These are phyloP conservation scores for Dasyurus viverrinus DNA, from an alignment of 2,113 vertebrate species.

Conservation along the genomic window DNA sequence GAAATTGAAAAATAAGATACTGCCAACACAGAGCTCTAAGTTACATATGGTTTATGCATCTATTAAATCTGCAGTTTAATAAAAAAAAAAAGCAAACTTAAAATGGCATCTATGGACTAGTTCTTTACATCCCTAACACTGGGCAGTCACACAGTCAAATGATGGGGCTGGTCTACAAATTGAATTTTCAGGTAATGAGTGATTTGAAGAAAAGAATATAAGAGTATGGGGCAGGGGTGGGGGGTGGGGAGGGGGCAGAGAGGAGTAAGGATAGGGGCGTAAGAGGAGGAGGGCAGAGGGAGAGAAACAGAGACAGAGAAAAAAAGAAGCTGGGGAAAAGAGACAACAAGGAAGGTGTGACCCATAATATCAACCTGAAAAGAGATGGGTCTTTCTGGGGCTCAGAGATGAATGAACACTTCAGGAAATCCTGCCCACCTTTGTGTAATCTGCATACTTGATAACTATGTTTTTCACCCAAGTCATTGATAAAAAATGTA, in stretches of 20 bases:
- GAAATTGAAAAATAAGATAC: constrained; percentile 82
- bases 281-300: not conserved
- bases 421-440: not conserved
- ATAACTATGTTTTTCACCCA: not conserved
- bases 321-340: not conserved
- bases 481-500: not conserved
- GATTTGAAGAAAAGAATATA: not conserved
- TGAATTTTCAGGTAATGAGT: constrained; percentile 23
- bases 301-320: too few relatives aligned
- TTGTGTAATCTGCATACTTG: not conserved
- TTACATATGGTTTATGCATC: constrained; percentile 73
- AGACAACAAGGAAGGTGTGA: not conserved
- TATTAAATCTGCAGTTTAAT: constrained; percentile 77
- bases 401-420: not conserved
- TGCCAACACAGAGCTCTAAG: constrained; percentile 76
- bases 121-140: constrained; percentile 12
- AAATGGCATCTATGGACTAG: constrained; percentile 60
- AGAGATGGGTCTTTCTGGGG: not conserved
- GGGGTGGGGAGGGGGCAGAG: rapidly evolving
- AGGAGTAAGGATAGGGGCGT: too few relatives aligned
- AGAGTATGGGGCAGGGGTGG: not conserved
- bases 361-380: not conserved
- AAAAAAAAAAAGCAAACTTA: constrained; percentile 62
- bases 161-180: not conserved
- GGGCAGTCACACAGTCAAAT: constrained; percentile 30